A percentile compares a stretch with the other conserved stretches of the same genome.
Conservation (phyloP, 1,140 invertebrate species). For the Melipona quadrifasciata region DNA sequence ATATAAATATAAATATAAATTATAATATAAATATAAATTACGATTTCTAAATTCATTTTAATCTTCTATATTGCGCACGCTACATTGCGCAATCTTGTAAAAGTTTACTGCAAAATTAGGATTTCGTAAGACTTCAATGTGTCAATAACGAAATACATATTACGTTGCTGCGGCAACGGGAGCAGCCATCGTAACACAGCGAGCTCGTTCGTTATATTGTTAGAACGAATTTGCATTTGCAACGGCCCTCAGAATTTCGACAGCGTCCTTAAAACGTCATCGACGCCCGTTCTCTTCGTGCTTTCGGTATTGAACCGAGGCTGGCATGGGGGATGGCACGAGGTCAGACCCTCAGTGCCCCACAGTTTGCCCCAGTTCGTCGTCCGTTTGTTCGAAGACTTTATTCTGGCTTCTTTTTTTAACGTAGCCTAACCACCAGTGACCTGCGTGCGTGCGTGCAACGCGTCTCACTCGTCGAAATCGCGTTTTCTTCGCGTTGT, state of each 20-base stretch:
- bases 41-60: not conserved
- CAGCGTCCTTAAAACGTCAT: not conserved
- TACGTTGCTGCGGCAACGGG: accelerated
- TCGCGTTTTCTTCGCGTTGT: slow-evolving; percentile 17
- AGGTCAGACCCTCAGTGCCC: slow-evolving; percentile 14
- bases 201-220: no score
- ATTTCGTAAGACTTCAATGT: not conserved
- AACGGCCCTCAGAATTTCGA: not conserved
- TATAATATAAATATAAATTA: not conserved
- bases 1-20: no score
- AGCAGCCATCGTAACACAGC: accelerated
- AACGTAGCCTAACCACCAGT: slow-evolving; percentile 14
- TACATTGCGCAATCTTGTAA: no score
- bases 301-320: slow-evolving; percentile 28
- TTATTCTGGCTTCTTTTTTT: slow-evolving; percentile 39
- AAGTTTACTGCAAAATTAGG: no score
- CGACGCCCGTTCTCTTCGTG: not conserved
- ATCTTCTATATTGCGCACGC: not conserved
- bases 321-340: not conserved
- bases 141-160: not conserved
- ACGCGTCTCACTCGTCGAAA: slow-evolving; percentile 10
- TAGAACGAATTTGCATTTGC: not conserved
- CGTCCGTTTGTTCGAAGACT: slow-evolving; percentile 15
- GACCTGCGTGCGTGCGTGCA: not conserved
- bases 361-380: slow-evolving; percentile 23